Evolutionary conservation across 1,140 invertebrate species (phyloP), one percentile per base, ranked within the genome.

Genomic region (Rhyzopertha dominica): DNA sequence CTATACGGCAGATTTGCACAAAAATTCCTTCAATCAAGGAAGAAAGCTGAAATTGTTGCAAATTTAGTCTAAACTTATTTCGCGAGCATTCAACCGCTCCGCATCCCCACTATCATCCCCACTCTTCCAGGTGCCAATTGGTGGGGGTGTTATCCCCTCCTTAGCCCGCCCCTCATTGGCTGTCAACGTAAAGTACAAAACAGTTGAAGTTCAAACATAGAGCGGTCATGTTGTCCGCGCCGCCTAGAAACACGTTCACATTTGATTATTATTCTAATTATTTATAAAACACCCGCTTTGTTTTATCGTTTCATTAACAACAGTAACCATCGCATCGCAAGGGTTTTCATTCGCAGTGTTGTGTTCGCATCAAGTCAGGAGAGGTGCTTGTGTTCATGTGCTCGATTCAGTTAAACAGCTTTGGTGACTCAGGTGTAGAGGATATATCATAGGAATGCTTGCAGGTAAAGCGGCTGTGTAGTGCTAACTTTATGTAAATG

Each of bases 141-240:
- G 59, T 56, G 54, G 58, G 52, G 54, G 53, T 53, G 51, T 54
- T 51, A 56, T 58, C 53, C 50, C 55, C 59, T 56, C 59, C 49
- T 53, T 43, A 49, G 46, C 51, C 59, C 59, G 62, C 59, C 59
- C 59, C 62, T 61, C 58, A 62, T 61, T 62, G 62, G 60, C 62
- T 59, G 54, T 59, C 54, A 59, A 59, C 53, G 54, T 54, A 58
- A 62, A 57, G 54, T 52, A 62, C 48, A 55, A 62, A 56, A 61
- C 60, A 64, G 62, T 64, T 59, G 58, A 59, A 64, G 62, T 55
- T 58, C 46, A 53, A 59, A 59, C 55, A 45, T 51, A 53, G 58
- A 51, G 47, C 53, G 58, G 58, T 60, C 47, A 64, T 62, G 62
- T 64, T 61, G 60, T 59, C 58, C 54, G 55, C 49, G 60, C 50